Base-by-base conservation (phyloP, 2,797 vertebrate genomes). In the Muscicapa striata region DNA sequence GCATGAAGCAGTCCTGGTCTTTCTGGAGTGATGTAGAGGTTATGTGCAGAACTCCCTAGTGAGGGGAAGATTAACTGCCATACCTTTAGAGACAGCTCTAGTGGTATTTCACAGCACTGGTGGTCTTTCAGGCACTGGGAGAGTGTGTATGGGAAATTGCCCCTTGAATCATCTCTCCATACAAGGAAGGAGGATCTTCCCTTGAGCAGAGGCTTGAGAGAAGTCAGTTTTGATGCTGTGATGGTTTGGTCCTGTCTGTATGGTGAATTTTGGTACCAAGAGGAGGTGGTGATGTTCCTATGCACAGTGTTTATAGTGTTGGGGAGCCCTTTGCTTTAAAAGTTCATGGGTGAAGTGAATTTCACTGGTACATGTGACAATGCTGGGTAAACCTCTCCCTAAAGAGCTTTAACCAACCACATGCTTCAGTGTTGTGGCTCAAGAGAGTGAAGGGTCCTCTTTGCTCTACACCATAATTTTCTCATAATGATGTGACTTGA, bases 221-320 rank as follows among this genome's bases (percentile, higher is more conserved):
- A 23, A 43, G 13, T 26, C 54, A 32, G 11, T 43, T 81, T 59
- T 45, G 48, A 7, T 66, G 45, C 29, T 41, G 12, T 48, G 43
- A 36, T 73, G 20, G 5, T 79, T 69, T 5, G 1, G 12, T 61
- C 32, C 26, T 36, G 61, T 43, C 13, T 51, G 5, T 17, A 36
- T 4, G 3, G 21, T 55, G 54, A 49, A 41, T 80, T 91, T 89
- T 30, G 51, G 32, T 52, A 63, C 22, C 27, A 61, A 40, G 40
- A 68, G 26, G 34, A 68, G 27, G 13, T 79, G 81, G 13, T 81
- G 40, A 11, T 41, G 26, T 45, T 93, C 43, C 52, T 24, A 6
- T 0, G 0, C 32, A 4, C 0, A 0, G 8, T 17, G 5, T 77
- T 90, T 62, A 6, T 32, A 22, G 29, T 5, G 6, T 5, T 68